A percentile compares a stretch with the other conserved stretches of the same genome.
Evolutionary conservation across 2,113 vertebrate genomes (phyloP).

Genomic region (Recurvirostra avosetta): DNA sequence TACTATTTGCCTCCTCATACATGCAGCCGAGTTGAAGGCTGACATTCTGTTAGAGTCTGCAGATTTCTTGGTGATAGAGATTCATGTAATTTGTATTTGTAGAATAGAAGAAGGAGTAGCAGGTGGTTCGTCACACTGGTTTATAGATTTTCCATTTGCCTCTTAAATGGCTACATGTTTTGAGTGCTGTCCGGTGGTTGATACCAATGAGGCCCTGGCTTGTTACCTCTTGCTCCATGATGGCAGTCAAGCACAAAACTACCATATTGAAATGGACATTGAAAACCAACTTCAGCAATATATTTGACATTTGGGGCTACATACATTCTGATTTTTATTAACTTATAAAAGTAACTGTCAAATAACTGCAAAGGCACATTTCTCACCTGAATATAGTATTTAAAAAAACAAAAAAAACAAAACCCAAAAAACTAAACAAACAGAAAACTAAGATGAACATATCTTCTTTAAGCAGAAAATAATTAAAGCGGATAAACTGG

Average conservation of each 20-base stretch:
- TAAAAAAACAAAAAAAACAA: background rate
- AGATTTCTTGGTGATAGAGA: background rate
- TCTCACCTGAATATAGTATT: background rate
- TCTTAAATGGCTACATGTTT: background rate
- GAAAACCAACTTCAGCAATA: background rate
- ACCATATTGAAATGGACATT: background rate
- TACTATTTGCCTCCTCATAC: background rate
- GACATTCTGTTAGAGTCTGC: background rate
- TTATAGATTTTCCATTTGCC: background rate
- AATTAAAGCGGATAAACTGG: background rate
- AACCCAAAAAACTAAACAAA: background rate
- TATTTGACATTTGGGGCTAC: background rate
- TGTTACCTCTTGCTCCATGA: background rate
- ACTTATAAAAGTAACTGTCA: background rate
- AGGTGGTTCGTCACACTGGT: background rate
- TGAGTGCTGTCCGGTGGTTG: background rate
- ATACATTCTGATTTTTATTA: background rate
- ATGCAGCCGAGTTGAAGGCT: background rate
- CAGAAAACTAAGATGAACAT: background rate
- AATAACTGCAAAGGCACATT: background rate
- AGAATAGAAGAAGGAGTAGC: background rate
- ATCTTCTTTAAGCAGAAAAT: background rate
- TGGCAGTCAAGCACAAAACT: background rate
- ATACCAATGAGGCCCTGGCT: background rate
- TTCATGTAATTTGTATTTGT: background rate